phyloP scores from a whole-genome alignment of 2,113 vertebrate genomes.

The Thinocorus orbignyianus region DNA sequence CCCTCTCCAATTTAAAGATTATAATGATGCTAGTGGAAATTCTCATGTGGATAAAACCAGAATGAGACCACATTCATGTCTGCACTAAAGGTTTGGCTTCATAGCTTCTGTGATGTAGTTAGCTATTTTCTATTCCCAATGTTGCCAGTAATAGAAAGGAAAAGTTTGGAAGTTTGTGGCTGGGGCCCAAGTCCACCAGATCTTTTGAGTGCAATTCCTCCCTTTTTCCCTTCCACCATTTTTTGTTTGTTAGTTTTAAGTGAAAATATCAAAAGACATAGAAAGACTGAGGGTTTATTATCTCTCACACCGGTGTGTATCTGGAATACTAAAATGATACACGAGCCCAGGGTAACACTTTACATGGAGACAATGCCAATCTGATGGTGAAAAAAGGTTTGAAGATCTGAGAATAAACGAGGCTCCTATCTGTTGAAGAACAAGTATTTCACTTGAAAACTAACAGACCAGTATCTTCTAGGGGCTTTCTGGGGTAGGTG shows the following conservation, averaged over 20 bases:
- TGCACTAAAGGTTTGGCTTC: not conserved
- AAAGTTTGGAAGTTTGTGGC: not conserved
- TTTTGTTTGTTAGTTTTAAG: not conserved
- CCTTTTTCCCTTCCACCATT: not conserved
- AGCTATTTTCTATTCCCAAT: not conserved
- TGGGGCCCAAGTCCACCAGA: not conserved
- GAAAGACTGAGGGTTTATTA: not conserved
- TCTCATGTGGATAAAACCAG: not conserved
- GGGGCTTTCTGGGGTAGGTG: not conserved
- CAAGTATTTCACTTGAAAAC: not conserved
- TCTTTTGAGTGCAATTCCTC: not conserved
- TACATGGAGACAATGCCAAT: not conserved
- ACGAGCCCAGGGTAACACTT: not conserved
- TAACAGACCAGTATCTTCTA: not conserved
- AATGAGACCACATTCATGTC: not conserved
- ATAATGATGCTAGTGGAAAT: not conserved
- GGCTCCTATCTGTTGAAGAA: not conserved
- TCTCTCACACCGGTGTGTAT: not conserved
- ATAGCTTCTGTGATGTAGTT: not conserved
- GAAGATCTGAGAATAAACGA: not conserved
- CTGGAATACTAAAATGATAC: not conserved
- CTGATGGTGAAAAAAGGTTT: not conserved
- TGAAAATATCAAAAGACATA: not conserved
- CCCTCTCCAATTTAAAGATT: not conserved
- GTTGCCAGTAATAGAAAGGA: not conserved